Conservation (phyloP, 2,113 vertebrate genomes). For the Telmatochromis sp. region DNA sequence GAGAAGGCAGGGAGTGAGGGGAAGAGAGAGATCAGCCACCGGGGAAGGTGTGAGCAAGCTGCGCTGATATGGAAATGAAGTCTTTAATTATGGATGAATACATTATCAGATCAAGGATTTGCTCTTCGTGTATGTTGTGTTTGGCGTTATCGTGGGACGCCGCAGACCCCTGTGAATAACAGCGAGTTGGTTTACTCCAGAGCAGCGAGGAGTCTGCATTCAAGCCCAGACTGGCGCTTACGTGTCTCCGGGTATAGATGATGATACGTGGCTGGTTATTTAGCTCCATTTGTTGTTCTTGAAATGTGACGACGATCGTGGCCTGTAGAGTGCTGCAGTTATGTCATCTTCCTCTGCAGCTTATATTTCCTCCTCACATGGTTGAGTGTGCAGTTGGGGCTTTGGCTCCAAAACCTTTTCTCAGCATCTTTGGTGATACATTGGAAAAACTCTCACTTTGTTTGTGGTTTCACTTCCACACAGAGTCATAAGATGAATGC, state of each 20-base stretch:
- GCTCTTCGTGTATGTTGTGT: conserved; percentile 24
- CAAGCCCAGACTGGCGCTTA: not conserved
- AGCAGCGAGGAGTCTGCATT: not conserved
- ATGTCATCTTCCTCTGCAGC: not conserved
- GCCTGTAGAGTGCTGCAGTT: not conserved
- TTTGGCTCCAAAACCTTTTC: conserved; percentile 15
- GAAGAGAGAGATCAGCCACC: conserved; percentile 4
- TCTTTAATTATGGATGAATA: conserved; percentile 70
- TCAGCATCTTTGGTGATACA: not conserved
- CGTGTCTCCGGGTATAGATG: not conserved
- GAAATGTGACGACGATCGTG: not conserved
- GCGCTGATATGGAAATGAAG: conserved; percentile 60
- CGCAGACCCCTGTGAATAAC: not conserved
- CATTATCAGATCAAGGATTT: conserved; percentile 59
- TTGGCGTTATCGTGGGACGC: conserved; percentile 13
- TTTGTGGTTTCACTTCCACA: not conserved
- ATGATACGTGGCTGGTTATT: not conserved
- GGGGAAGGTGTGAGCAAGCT: conserved; percentile 51
- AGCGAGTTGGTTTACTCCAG: conserved; percentile 1
- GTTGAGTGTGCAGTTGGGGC: not conserved
- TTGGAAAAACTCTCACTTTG: not conserved
- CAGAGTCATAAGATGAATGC: not conserved
- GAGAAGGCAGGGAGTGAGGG: not conserved
- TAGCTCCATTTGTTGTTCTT: not conserved
- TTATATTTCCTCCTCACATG: not conserved